A percentile compares a stretch with the other conserved stretches of the same genome.
Conservation (phyloP, 2,888 invertebrate genomes). For the Torymus tubicola region DNA sequence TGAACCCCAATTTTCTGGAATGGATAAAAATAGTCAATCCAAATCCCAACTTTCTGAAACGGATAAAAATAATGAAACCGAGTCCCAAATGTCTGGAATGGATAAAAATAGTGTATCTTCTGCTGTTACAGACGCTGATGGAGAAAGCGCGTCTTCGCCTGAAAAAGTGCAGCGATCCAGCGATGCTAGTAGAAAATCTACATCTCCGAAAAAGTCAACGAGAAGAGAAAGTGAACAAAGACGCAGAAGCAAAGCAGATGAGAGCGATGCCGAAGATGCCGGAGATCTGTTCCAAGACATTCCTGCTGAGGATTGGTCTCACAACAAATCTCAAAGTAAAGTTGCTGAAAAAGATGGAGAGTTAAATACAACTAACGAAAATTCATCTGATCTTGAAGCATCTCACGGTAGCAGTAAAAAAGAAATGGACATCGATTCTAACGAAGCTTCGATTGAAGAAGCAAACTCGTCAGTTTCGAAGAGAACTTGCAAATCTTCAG, state of each 20-base stretch:
- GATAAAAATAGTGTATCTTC: conserved; percentile 62
- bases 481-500: conserved; percentile 15
- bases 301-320: conserved; percentile 64
- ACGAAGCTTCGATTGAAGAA: neutral
- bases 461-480: neutral
- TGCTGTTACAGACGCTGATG: conserved; percentile 63
- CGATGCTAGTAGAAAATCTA: conserved; percentile 14
- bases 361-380: neutral
- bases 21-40: conserved; percentile 60
- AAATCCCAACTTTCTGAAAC: conserved; percentile 16
- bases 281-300: conserved; percentile 66
- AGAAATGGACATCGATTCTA: conserved; percentile 13
- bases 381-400: conserved; percentile 37
- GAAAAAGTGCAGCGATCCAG: conserved; percentile 16
- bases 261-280: conserved; percentile 58
- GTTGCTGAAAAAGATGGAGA: conserved; percentile 59
- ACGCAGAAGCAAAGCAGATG: conserved; percentile 21
- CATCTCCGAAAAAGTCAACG: conserved; percentile 12
- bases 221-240: neutral
- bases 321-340: conserved; percentile 12
- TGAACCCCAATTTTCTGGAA: conserved; percentile 24
- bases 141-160: conserved; percentile 40
- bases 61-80: conserved; percentile 59
- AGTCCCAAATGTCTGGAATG: conserved; percentile 27
- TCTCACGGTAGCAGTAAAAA: conserved; percentile 12